Conservation (phyloP, 2,888 invertebrate genomes). For the Myathropa florea region DNA sequence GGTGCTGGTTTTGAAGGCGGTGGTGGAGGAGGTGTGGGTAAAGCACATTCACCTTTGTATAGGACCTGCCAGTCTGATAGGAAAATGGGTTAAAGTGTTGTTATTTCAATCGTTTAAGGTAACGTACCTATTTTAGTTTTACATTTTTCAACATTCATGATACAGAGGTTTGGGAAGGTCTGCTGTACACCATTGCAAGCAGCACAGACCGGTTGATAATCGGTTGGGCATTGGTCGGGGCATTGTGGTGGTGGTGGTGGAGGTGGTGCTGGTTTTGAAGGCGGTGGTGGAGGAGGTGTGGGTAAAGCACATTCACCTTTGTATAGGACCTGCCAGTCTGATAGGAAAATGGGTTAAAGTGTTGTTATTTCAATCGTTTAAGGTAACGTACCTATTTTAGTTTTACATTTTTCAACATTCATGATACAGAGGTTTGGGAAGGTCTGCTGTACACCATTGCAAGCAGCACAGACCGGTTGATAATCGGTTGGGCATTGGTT, state of each 20-base stretch:
- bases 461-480: conserved; percentile 18
- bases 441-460: conserved; percentile 3
- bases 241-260: neutral
- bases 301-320: conserved; percentile 21
- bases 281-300: neutral
- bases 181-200: too few species aligned
- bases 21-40: too few species aligned
- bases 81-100: too few species aligned
- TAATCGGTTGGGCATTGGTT: conserved; percentile 10
- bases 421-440: conserved; percentile 18
- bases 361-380: neutral
- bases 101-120: too few species aligned
- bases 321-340: conserved; percentile 27
- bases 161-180: too few species aligned
- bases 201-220: too few species aligned
- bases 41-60: too few species aligned
- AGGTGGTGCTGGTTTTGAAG: neutral
- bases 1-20: too few species aligned
- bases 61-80: too few species aligned
- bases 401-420: neutral
- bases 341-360: neutral
- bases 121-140: too few species aligned
- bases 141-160: too few species aligned
- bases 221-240: neutral
- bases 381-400: conserved; percentile 6